These are phyloP conservation scores for Drosophila glabriapex DNA, from an alignment of 2,888 invertebrate species.

Conservation along the genomic window DNA sequence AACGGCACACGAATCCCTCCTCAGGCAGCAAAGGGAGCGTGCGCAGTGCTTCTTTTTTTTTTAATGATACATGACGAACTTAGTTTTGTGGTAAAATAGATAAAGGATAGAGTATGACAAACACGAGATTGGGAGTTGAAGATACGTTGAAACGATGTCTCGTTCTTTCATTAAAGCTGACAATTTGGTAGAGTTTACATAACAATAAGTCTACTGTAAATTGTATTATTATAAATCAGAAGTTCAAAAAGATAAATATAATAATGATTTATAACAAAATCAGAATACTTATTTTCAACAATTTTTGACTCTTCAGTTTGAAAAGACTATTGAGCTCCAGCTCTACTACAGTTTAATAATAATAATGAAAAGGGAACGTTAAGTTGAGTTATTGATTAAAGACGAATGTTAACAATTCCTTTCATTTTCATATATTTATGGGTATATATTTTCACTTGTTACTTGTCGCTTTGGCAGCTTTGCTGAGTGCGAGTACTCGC, in stretches of 20 bases:
- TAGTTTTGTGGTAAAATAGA: conserved; percentile 4
- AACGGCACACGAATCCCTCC: conserved; percentile 24
- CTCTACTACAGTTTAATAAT: neutral
- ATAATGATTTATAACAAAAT: neutral
- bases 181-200: neutral
- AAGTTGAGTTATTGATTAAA: neutral
- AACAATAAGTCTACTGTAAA: neutral
- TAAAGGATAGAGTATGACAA: neutral
- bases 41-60: conserved; percentile 29
- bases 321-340: neutral
- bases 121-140: neutral
- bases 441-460: conserved; percentile 13
- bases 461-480: conserved; percentile 22
- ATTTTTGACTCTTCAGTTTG: neutral
- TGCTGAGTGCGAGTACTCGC: conserved; percentile 8
- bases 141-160: neutral
- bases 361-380: neutral
- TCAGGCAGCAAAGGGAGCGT: conserved; percentile 16
- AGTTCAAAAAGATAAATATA: neutral
- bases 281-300: neutral
- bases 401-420: neutral
- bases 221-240: neutral
- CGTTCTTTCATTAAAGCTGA: neutral
- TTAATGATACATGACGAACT: conserved; percentile 5
- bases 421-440: neutral